Evolutionary conservation across 2,888 invertebrate species (phyloP).

Genomic region (Dastarcus helophoroides): DNA sequence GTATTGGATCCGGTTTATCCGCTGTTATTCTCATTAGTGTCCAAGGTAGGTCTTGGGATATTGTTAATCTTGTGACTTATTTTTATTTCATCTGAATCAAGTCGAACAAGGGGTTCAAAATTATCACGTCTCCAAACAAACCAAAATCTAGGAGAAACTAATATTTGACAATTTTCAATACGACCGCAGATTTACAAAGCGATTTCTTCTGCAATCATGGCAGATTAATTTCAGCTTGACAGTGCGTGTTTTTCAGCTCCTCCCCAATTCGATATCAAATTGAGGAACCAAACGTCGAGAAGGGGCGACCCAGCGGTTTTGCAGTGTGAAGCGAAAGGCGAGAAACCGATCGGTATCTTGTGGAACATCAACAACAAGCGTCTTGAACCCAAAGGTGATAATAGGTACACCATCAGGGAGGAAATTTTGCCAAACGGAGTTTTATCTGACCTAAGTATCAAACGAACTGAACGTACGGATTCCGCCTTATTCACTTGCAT

Average conservation of each 20-base stretch:
- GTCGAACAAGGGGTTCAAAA: too few relatives aligned
- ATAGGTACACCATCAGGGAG: slow-evolving; percentile 74
- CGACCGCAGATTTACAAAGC: too few relatives aligned
- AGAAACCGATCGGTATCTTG: slow-evolving; percentile 86
- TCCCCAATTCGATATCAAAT: slow-evolving; percentile 86
- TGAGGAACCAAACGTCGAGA: slow-evolving; percentile 82
- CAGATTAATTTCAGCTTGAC: too few relatives aligned
- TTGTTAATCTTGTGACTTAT: too few relatives aligned
- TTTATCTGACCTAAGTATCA: slow-evolving; percentile 78
- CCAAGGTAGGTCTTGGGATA: slow-evolving; percentile 65
- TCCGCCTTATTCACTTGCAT: slow-evolving; percentile 86
- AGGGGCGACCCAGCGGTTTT: slow-evolving; percentile 83
- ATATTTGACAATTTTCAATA: too few relatives aligned
- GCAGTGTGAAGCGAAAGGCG: slow-evolving; percentile 87
- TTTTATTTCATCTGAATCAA: too few relatives aligned
- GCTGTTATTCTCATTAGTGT: slow-evolving; percentile 90
- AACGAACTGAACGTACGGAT: slow-evolving; percentile 78
- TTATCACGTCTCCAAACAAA: too few relatives aligned
- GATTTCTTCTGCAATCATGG: too few relatives aligned
- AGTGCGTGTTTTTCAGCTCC: slow-evolving; percentile 51
- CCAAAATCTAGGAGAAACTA: too few relatives aligned
- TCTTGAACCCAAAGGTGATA: slow-evolving; percentile 82
- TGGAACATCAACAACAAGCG: slow-evolving; percentile 94
- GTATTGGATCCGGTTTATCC: slow-evolving; percentile 88
- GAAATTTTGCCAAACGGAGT: slow-evolving; percentile 82